phyloP scores from a whole-genome alignment of 2,888 invertebrate genomes.

The Oegoconia quadripuncta region DNA sequence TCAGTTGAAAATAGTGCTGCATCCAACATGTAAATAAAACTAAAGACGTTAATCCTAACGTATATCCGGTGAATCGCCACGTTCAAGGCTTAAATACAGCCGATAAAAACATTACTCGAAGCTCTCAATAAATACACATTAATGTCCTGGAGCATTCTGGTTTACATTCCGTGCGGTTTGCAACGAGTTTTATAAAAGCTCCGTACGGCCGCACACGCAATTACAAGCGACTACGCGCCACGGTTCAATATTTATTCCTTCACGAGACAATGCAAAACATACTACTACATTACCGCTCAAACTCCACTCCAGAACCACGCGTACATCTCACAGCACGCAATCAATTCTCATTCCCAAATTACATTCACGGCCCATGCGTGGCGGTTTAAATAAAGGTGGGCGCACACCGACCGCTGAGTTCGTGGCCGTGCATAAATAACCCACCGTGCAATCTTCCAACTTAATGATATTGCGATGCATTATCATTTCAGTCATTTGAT shows the following conservation, averaged over 20 bases:
- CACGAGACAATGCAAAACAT: conserved; percentile 55
- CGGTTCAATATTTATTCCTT: conserved; percentile 68
- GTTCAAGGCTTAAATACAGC: conserved; percentile 50
- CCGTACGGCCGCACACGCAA: conserved; percentile 72
- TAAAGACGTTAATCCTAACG: conserved; percentile 39
- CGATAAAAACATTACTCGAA: conserved; percentile 77
- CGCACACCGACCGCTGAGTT: conserved; percentile 36
- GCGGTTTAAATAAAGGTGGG: conserved; percentile 40
- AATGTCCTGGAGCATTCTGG: conserved; percentile 74
- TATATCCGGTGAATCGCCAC: conserved; percentile 54
- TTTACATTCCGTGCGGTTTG: conserved; percentile 76
- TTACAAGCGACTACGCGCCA: conserved; percentile 72
- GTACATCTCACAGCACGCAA: conserved; percentile 35
- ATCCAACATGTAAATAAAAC: conserved; percentile 35
- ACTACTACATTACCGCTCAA: conserved; percentile 51
- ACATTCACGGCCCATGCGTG: conserved; percentile 28
- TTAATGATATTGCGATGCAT: conserved; percentile 60
- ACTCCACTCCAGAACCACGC: conserved; percentile 26
- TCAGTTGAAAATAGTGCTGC: conserved; percentile 28
- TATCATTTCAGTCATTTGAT: conserved; percentile 48
- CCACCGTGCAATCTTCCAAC: conserved; percentile 48
- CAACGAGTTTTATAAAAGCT: conserved; percentile 76
- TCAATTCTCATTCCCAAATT: conserved; percentile 36
- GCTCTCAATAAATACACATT: conserved; percentile 78
- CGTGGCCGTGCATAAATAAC: conserved; percentile 53